Base-by-base conservation (phyloP, 2,888 invertebrate genomes). In the Platycheirus albimanus region DNA sequence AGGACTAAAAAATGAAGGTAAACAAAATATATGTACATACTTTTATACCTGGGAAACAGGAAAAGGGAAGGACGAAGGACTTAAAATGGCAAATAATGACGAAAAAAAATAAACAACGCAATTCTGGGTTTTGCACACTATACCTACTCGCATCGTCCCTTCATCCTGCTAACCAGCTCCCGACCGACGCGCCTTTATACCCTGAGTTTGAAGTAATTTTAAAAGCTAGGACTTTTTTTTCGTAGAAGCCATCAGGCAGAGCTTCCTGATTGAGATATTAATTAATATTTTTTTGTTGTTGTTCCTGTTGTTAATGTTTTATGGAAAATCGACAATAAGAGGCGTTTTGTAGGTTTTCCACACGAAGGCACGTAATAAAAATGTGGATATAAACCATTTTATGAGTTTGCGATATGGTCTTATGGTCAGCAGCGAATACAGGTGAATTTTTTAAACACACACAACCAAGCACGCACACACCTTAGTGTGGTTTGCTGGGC, bases 221-320 rank as follows among this genome's bases (percentile, higher is more conserved):
- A 54, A 72, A 54, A 64, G 45, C 52, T 19, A 28, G 45, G 17
- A 54, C n/a, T 24, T n/a, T 72, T 72, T 45, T 66, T 41, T 28
- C 8, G 20, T 24, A 43, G 24, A 33, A 28, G 17, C 45, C 45
- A 24, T 30, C 15, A 49, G 54, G 13, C 33, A 17, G 13, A 51
- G 36, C 51, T 43, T 36, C 51, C 52, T 61, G 67, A 67, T 76
- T 69, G 75, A 67, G 75, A 67, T 76, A 76, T 76, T 76, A 76
- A 76, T 76, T 75, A 66, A 75, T 75, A 58, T 58, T 30, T 56
- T 17, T 49, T 56, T 66, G n/a, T 41, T n/a, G 24, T 33, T 41
- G 13, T 43, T 51, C 6, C 20, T 45, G 58, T n/a, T 58, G 58
- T 58, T 15, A 33, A 38, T 24, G 58, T 47, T 51, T 45, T 52